phyloP scores from a whole-genome alignment of 1,140 invertebrate species.

The Drosophila obscura region DNA sequence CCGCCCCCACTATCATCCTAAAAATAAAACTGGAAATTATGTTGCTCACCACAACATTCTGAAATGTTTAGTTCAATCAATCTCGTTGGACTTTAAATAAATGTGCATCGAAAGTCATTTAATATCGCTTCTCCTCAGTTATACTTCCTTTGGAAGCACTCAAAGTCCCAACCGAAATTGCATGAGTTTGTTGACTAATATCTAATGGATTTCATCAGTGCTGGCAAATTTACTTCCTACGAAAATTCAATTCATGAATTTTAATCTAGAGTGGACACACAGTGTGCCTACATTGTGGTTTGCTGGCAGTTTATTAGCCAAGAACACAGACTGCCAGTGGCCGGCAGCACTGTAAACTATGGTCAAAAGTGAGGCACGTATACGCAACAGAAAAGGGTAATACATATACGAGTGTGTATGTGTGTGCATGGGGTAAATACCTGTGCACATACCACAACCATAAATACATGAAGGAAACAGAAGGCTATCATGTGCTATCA shows the following conservation, averaged over 20 bases:
- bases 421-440: neutral
- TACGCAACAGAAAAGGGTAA: conserved; percentile 5
- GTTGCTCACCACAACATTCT: too few relatives aligned
- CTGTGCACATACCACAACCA: neutral
- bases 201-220: conserved; percentile 34
- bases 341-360: conserved; percentile 47
- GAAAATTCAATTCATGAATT: conserved; percentile 57
- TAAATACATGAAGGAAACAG: conserved; percentile 29
- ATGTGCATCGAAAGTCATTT: too few relatives aligned
- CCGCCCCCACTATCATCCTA: too few relatives aligned
- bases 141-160: neutral
- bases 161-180: conserved; percentile 10
- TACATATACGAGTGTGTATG: too few relatives aligned
- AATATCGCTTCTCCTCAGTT: too few relatives aligned
- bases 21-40: too few relatives aligned
- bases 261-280: conserved; percentile 62
- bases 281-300: conserved; percentile 15
- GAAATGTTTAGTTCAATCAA: too few relatives aligned
- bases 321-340: conserved; percentile 30
- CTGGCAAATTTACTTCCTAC: conserved; percentile 37
- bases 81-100: too few relatives aligned
- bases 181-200: conserved; percentile 16
- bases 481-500: conserved; percentile 46
- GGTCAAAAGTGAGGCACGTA: conserved; percentile 13
- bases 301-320: conserved; percentile 57